These are phyloP conservation scores for Cynopterus brachyotis DNA, from an alignment of 2,113 vertebrate genomes.

Conservation along the genomic window DNA sequence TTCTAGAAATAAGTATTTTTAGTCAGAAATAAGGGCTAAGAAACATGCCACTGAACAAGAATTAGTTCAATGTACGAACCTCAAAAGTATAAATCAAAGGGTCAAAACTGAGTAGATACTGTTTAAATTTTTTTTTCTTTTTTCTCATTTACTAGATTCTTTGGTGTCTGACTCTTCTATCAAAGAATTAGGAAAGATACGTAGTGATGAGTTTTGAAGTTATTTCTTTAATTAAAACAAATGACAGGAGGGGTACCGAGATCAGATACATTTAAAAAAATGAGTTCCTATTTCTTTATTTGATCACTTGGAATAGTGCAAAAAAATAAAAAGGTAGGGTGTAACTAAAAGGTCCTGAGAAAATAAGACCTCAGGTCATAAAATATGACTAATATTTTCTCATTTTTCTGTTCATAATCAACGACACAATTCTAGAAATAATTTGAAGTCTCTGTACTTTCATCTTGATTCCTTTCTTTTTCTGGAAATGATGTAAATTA, in stretches of 20 bases:
- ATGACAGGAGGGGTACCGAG: not conserved
- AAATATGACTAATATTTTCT: not conserved
- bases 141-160: not conserved
- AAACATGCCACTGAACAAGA: not conserved
- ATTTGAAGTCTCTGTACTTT: not conserved
- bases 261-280: not conserved
- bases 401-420: not conserved
- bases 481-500: not conserved
- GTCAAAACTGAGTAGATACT: not conserved
- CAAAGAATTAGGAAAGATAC: not conserved
- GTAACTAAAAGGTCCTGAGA: not conserved
- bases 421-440: not conserved
- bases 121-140: not conserved
- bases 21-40: not conserved
- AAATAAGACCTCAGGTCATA: not conserved
- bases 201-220: not conserved
- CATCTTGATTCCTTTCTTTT: not conserved
- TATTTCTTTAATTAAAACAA: slow-evolving; percentile 24
- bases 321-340: not conserved
- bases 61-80: not conserved
- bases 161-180: not conserved
- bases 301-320: not conserved
- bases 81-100: not conserved
- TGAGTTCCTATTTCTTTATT: not conserved
- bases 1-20: not conserved